phyloP scores from a whole-genome alignment of 2,888 invertebrate species.

The Agrenia bidenticulata region DNA sequence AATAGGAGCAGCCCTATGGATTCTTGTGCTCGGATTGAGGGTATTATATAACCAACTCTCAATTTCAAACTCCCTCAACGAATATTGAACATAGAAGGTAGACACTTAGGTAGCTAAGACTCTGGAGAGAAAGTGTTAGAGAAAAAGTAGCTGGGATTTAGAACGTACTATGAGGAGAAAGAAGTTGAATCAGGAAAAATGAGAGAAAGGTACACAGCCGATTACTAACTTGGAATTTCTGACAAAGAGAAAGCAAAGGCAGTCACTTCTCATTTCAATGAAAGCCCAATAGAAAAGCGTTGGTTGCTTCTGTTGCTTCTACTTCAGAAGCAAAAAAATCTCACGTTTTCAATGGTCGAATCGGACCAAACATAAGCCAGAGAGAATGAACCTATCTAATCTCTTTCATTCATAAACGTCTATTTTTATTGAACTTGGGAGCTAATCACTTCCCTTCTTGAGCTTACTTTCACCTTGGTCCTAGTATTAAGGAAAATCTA shows the following conservation, averaged over 20 bases:
- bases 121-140: conserved; percentile 6
- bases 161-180: no score
- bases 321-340: no score
- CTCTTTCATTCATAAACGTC: conserved; percentile 17
- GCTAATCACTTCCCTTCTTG: conserved; percentile 11
- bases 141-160: not conserved
- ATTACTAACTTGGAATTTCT: conserved; percentile 14
- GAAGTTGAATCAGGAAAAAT: conserved; percentile 17
- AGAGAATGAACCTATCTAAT: not conserved
- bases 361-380: no score
- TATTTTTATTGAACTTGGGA: conserved; percentile 13
- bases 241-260: conserved; percentile 23
- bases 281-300: not conserved
- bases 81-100: no score
- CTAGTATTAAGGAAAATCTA: conserved; percentile 9
- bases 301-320: no score
- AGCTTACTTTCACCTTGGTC: conserved; percentile 8
- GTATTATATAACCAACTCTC: no score
- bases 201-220: conserved; percentile 1
- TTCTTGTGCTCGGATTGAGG: no score
- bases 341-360: no score
- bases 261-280: conserved; percentile 15
- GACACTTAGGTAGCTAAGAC: not conserved
- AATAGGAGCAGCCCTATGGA: no score
- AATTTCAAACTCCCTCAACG: no score